These are phyloP conservation scores for Palythoa grandis DNA, from an alignment of 92 coral and sea anemone species.

Conservation along the genomic window DNA sequence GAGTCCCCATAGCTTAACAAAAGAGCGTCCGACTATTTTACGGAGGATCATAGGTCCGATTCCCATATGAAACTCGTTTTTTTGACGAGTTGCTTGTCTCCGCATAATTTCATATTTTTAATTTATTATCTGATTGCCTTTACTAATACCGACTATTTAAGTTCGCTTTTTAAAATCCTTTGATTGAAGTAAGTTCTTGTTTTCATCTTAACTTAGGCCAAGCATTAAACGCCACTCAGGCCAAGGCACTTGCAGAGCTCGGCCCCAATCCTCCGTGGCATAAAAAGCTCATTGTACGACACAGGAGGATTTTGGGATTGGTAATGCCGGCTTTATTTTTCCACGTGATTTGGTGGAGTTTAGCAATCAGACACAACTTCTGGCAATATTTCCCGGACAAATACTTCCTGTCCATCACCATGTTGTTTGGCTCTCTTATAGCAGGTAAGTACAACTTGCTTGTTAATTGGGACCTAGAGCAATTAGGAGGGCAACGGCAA, in stretches of 20 bases:
- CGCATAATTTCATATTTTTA: too few species aligned
- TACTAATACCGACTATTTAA: too few species aligned
- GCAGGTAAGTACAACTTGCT: slow-evolving; percentile 63
- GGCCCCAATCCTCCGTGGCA: slow-evolving; percentile 79
- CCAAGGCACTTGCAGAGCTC: slow-evolving; percentile 67
- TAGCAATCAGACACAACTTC: slow-evolving; percentile 65
- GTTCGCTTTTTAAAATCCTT: too few species aligned
- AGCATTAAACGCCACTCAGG: slow-evolving; percentile 62
- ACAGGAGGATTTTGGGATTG: slow-evolving; percentile 77
- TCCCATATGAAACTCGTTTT: too few species aligned
- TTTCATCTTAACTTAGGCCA: slow-evolving; percentile 58
- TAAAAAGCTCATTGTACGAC: slow-evolving; percentile 67
- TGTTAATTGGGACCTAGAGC: too few species aligned
- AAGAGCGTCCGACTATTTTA: too few species aligned
- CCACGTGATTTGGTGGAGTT: slow-evolving; percentile 84
- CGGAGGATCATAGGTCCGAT: too few species aligned
- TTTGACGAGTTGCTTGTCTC: too few species aligned
- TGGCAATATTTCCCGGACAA: slow-evolving; percentile 71
- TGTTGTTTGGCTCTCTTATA: slow-evolving; percentile 87
- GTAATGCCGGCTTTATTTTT: slow-evolving; percentile 69
- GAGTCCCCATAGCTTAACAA: too few species aligned
- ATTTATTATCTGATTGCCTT: too few species aligned
- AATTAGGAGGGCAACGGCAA: too few species aligned
- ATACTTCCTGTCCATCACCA: slow-evolving; percentile 73
- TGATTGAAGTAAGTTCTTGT: too few species aligned